Percentiles rank a stretch among this genome's conserved stretches.
Conservation (phyloP, 2,888 invertebrate genomes). For the Eristalis arbustorum region DNA sequence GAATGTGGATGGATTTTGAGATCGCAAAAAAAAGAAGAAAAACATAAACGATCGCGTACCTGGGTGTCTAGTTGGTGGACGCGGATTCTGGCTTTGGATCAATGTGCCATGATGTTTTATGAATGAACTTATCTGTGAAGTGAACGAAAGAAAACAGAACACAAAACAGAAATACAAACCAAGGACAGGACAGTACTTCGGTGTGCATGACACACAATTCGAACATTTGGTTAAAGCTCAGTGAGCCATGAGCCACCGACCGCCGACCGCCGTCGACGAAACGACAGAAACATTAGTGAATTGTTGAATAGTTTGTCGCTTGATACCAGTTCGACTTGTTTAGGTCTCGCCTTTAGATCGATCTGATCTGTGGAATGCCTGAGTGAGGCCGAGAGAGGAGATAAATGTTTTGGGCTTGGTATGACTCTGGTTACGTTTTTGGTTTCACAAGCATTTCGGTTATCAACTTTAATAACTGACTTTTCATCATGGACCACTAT, state of each 20-base stretch:
- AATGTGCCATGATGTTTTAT: slow-evolving; percentile 63
- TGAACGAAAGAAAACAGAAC: not conserved
- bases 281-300: not conserved
- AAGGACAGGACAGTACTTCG: slow-evolving; percentile 43
- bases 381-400: not conserved
- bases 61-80: slow-evolving; percentile 1
- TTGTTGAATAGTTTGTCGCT: not conserved
- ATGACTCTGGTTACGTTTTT: not conserved
- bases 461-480: not conserved
- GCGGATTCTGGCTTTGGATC: slow-evolving; percentile 5
- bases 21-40: not conserved
- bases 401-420: not conserved
- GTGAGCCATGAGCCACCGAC: not conserved
- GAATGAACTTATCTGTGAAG: slow-evolving; percentile 58
- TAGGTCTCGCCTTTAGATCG: not conserved
- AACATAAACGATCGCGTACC: not conserved
- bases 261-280: not conserved
- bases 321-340: slow-evolving; percentile 53
- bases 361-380: not conserved
- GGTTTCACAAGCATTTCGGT: not conserved
- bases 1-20: not conserved
- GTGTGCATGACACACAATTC: slow-evolving; percentile 56
- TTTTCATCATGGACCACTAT: not conserved
- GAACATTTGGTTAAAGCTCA: slow-evolving; percentile 33
- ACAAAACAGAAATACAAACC: not conserved